Evolutionary conservation across 2,888 invertebrate genomes (phyloP).

Genomic region (Chironomus tentans): DNA sequence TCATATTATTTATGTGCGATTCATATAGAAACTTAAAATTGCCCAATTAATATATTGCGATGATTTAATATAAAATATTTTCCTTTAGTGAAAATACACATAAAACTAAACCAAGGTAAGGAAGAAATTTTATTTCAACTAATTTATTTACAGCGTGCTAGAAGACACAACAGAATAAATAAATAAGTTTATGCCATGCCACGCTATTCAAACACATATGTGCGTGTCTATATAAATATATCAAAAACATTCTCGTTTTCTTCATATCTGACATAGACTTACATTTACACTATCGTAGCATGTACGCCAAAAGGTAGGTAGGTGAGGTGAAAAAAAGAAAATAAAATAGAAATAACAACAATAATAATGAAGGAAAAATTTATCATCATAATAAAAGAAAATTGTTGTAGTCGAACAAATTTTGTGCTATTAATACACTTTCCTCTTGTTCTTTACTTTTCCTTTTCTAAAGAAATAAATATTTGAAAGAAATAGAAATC

Average conservation of each 20-base stretch:
- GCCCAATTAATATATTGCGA: neutral
- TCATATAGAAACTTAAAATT: neutral
- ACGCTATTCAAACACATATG: neutral
- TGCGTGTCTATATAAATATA: neutral
- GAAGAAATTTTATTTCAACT: neutral
- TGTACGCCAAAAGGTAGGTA: neutral
- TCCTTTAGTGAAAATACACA: neutral
- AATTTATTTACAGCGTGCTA: neutral
- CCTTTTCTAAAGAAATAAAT: neutral
- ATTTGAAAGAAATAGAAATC: neutral
- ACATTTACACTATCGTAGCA: no score
- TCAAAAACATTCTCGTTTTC: no score
- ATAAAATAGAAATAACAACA: neutral
- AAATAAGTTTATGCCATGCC: neutral
- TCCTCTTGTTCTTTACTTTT: neutral
- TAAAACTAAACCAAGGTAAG: neutral
- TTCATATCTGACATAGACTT: no score
- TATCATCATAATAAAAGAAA: neutral
- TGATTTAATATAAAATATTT: neutral
- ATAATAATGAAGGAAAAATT: neutral
- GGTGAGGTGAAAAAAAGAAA: neutral
- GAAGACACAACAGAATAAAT: neutral
- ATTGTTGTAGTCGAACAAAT: neutral
- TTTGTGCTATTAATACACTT: neutral
- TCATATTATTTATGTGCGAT: neutral